These are phyloP conservation scores for Aspiorhynchus laticeps DNA, from an alignment of 2,113 vertebrate species.

Conservation along the genomic window DNA sequence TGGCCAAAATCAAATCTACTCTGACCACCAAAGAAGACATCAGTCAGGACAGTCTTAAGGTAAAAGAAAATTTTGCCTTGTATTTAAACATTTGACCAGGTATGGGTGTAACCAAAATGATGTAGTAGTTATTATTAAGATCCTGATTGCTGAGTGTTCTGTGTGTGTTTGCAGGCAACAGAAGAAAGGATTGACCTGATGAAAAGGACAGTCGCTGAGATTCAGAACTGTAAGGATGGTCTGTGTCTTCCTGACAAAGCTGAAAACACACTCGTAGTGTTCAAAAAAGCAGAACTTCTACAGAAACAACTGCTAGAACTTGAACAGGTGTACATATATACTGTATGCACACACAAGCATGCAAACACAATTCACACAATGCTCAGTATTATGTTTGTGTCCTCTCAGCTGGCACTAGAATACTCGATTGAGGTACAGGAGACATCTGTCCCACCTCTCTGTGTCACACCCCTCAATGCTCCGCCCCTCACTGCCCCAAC, in stretches of 20 bases:
- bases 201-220: conserved; percentile 80
- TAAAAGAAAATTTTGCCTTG: conserved; percentile 45
- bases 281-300: conserved; percentile 78
- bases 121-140: no score
- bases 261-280: conserved; percentile 79
- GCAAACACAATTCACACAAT: neutral
- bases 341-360: neutral
- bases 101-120: no score
- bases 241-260: conserved; percentile 79
- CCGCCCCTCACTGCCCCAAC: neutral
- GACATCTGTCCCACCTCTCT: neutral
- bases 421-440: conserved; percentile 45
- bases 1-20: conserved; percentile 81
- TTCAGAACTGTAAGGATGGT: conserved; percentile 80
- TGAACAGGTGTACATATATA: conserved; percentile 74
- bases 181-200: conserved; percentile 81
- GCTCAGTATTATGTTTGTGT: conserved; percentile 55
- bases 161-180: conserved; percentile 73
- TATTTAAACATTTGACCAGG: conserved; percentile 60
- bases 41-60: conserved; percentile 80
- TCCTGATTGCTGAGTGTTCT: neutral
- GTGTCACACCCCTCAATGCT: conserved; percentile 4
- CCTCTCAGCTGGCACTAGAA: conserved; percentile 60
- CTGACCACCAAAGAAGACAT: conserved; percentile 83
- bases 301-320: conserved; percentile 79